These are phyloP conservation scores for Augochlora pura DNA, from an alignment of 1,140 invertebrate species.

Conservation along the genomic window DNA sequence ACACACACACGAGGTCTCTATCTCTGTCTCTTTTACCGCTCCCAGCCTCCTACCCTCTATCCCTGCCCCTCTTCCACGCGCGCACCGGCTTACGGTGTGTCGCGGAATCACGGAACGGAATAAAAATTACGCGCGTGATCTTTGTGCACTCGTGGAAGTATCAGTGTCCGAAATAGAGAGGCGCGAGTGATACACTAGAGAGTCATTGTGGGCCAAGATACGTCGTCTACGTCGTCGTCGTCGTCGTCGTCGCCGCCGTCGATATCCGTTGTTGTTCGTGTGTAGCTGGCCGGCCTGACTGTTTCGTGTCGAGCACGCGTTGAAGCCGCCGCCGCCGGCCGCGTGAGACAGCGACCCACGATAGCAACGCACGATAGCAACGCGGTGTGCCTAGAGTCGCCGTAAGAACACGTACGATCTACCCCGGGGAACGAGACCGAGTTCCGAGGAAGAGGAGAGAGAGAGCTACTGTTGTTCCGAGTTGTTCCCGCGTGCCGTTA, in stretches of 20 bases:
- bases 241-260: no score
- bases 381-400: neutral
- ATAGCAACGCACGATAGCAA: neutral
- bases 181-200: conserved; percentile 3
- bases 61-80: no score
- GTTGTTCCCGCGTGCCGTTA: conserved; percentile 18
- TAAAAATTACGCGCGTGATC: conserved; percentile 21
- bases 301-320: neutral
- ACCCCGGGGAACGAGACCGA: neutral
- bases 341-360: neutral
- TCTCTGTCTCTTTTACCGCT: no score
- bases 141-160: conserved; percentile 6
- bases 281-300: neutral
- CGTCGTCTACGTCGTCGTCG: neutral
- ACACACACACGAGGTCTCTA: no score
- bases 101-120: neutral
- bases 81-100: neutral
- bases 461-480: neutral
- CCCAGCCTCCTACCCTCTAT: no score
- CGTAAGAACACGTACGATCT: neutral
- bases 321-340: neutral
- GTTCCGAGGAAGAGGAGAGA: neutral
- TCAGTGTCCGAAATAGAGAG: neutral
- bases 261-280: no score
- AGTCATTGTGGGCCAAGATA: neutral